phyloP scores from a whole-genome alignment of 2,888 invertebrate species.

The Andrena camellia region DNA sequence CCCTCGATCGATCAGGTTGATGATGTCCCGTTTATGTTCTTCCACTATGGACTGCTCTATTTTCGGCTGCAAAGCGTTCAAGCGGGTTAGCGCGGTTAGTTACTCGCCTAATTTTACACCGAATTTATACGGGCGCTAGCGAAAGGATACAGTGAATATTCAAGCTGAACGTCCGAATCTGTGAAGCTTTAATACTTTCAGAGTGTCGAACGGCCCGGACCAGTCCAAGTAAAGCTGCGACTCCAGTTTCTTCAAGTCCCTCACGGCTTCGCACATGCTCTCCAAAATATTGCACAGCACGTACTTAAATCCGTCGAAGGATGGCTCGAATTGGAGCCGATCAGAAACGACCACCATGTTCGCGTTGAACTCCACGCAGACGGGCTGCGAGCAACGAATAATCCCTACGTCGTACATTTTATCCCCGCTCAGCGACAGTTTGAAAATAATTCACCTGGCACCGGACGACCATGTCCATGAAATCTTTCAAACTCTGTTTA shows the following conservation, averaged over 20 bases:
- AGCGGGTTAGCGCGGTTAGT: constrained; percentile 13
- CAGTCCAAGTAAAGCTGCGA: constrained; percentile 88
- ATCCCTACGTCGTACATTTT: not conserved
- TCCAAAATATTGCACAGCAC: constrained; percentile 91
- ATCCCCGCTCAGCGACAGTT: no score
- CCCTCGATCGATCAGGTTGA: constrained; percentile 90
- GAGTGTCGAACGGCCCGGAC: constrained; percentile 66
- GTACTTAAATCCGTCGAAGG: constrained; percentile 91
- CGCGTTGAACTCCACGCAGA: constrained; percentile 88
- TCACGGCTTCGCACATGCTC: constrained; percentile 90
- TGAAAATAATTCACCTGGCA: constrained; percentile 44
- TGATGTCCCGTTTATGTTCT: constrained; percentile 88
- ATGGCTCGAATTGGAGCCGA: constrained; percentile 90
- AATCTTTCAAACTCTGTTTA: constrained; percentile 92
- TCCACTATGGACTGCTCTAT: constrained; percentile 90
- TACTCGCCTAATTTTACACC: no score
- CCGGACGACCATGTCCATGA: constrained; percentile 87
- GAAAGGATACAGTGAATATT: no score
- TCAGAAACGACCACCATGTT: constrained; percentile 88
- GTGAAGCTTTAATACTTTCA: constrained; percentile 71
- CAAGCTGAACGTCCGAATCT: no score
- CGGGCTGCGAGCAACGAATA: constrained; percentile 40
- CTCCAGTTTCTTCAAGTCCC: constrained; percentile 92
- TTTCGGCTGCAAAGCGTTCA: constrained; percentile 58
- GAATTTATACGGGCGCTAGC: no score